Percentiles rank a stretch among this genome's conserved stretches.
Evolutionary conservation across 2,797 vertebrate species (phyloP).

Genomic region (Fratercula arctica): DNA sequence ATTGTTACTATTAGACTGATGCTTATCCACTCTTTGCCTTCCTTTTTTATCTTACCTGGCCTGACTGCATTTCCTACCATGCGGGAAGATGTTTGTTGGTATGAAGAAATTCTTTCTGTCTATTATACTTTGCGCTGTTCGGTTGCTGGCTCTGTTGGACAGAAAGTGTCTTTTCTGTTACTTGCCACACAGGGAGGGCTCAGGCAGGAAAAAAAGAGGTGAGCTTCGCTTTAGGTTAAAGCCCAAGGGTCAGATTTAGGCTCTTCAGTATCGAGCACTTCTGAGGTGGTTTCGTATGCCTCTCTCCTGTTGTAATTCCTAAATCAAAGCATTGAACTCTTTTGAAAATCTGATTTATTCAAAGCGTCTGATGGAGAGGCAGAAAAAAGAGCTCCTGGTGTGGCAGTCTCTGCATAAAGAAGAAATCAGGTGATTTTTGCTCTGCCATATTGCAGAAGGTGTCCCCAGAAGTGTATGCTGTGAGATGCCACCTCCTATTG

Average conservation of each 20-base stretch:
- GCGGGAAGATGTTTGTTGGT: not conserved
- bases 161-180: not conserved
- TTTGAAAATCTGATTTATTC: constrained; percentile 42
- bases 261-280: not conserved
- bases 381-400: not conserved
- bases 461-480: not conserved
- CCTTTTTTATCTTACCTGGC: constrained; percentile 40
- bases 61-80: constrained; percentile 18
- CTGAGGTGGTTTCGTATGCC: constrained; percentile 11
- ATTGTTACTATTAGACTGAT: constrained; percentile 68
- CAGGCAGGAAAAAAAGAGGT: not conserved
- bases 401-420: not conserved
- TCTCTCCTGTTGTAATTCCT: not conserved
- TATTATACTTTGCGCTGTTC: not conserved
- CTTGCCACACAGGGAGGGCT: not conserved
- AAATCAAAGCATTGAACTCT: constrained; percentile 20
- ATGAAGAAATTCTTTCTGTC: constrained; percentile 22
- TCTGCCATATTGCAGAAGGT: not conserved
- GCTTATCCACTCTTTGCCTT: constrained; percentile 46
- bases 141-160: not conserved
- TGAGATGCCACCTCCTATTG: not conserved
- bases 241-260: constrained; percentile 3
- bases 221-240: not conserved
- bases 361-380: not conserved
- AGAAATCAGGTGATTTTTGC: not conserved